phyloP scores from a whole-genome alignment of 2,113 vertebrate genomes.

The Proteles cristata region DNA sequence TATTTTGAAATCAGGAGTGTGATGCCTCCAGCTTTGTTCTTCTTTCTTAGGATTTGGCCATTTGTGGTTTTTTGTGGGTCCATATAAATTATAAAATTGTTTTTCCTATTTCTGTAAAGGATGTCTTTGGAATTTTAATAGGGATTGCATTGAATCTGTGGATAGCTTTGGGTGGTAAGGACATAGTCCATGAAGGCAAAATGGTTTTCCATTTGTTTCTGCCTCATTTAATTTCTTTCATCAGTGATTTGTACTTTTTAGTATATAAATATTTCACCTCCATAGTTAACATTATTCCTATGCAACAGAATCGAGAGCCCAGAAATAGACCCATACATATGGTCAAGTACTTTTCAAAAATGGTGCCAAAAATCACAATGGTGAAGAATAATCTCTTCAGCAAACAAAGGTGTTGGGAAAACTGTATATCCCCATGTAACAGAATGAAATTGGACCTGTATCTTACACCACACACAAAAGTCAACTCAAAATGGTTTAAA shows the following conservation, averaged over 20 bases:
- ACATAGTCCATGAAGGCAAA: not conserved
- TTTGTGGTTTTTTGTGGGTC: not conserved
- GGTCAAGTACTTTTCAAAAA: not conserved
- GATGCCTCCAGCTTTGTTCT: not conserved
- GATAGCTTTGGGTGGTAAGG: not conserved
- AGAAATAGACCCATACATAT: not conserved
- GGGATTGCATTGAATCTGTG: not conserved
- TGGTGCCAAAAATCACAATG: not conserved
- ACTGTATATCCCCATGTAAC: not conserved
- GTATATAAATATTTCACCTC: not conserved
- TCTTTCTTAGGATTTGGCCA: not conserved
- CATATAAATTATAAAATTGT: not conserved
- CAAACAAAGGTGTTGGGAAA: not conserved
- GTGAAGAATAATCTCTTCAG: not conserved
- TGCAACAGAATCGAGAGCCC: not conserved
- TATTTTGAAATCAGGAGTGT: not conserved
- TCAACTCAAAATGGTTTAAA: not conserved
- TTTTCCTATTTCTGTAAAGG: not conserved
- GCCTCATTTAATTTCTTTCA: not conserved
- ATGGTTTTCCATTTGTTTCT: not conserved
- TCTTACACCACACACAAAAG: not conserved
- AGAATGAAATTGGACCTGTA: not conserved
- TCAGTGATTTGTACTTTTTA: not conserved
- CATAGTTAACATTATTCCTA: not conserved
- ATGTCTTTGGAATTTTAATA: not conserved